Evolutionary conservation across 2,113 vertebrate genomes (phyloP).

Genomic region (Paradoxurus hermaphroditus): DNA sequence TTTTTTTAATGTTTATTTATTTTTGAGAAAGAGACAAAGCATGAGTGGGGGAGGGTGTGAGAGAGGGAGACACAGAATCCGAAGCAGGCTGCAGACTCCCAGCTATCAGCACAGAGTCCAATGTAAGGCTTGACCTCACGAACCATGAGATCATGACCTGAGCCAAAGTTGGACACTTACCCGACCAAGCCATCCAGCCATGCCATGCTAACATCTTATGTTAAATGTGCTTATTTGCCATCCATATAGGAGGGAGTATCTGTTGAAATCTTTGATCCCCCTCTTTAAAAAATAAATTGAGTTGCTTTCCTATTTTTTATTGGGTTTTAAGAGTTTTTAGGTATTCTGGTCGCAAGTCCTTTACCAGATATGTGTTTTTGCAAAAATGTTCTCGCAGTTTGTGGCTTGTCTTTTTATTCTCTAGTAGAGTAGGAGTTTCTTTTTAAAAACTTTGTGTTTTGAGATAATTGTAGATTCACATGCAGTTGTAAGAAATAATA

Average conservation of each 20-base stretch:
- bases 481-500: neutral
- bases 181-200: no score
- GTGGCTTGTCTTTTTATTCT: neutral
- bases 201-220: neutral
- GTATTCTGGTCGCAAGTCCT: neutral
- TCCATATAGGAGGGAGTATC: neutral
- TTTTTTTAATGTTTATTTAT: no score
- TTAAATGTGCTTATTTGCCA: neutral
- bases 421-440: neutral
- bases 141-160: no score
- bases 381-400: neutral
- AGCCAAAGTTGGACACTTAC: no score
- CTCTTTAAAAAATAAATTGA: neutral
- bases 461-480: neutral
- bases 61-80: no score
- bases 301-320: neutral
- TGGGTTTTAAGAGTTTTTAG: constrained; percentile 11
- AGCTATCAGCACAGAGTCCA: no score
- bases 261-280: neutral
- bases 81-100: no score
- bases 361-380: neutral
- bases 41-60: no score
- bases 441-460: neutral
- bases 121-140: no score
- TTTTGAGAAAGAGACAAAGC: no score